These are phyloP conservation scores for Latheticus oryzae DNA, from an alignment of 2,888 invertebrate genomes.

Conservation along the genomic window DNA sequence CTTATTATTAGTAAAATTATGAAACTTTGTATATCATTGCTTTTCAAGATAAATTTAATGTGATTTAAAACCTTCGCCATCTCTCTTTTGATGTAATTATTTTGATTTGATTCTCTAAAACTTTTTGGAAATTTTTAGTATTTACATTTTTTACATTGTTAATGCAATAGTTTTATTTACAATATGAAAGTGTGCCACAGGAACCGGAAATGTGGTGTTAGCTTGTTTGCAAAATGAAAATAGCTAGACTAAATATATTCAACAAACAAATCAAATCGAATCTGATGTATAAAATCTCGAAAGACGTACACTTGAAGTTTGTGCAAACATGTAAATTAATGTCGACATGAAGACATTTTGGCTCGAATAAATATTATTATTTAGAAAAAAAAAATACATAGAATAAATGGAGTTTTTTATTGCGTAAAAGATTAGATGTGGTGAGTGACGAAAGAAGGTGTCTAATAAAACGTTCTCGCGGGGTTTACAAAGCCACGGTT, in stretches of 20 bases:
- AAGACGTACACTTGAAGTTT: constrained; percentile 12
- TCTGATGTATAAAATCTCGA: constrained; percentile 9
- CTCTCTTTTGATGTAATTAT: no score
- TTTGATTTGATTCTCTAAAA: no score
- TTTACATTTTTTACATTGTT: no score
- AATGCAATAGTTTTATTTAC: no score
- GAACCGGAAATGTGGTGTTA: constrained; percentile 31
- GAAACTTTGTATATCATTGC: no score
- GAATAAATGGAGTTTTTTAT: constrained; percentile 22
- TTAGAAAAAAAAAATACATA: constrained; percentile 7
- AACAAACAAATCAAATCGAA: constrained; percentile 28
- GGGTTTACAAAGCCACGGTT: constrained; percentile 30
- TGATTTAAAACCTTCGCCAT: no score
- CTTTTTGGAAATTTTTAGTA: no score
- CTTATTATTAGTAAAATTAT: no score
- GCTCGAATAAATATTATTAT: constrained; percentile 28
- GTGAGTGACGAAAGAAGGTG: constrained; percentile 19
- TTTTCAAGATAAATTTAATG: no score
- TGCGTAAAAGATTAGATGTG: constrained; percentile 20
- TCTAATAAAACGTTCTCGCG: constrained; percentile 36
- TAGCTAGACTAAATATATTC: constrained; percentile 26
- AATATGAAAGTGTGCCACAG: constrained; percentile 22
- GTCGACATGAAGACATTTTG: constrained; percentile 10
- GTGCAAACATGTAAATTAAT: constrained; percentile 28
- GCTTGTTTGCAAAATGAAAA: constrained; percentile 34